Percentiles rank a stretch among this genome's conserved stretches.
Evolutionary conservation across 2,797 vertebrate genomes (phyloP).

Genomic region (Apogon talboti): DNA sequence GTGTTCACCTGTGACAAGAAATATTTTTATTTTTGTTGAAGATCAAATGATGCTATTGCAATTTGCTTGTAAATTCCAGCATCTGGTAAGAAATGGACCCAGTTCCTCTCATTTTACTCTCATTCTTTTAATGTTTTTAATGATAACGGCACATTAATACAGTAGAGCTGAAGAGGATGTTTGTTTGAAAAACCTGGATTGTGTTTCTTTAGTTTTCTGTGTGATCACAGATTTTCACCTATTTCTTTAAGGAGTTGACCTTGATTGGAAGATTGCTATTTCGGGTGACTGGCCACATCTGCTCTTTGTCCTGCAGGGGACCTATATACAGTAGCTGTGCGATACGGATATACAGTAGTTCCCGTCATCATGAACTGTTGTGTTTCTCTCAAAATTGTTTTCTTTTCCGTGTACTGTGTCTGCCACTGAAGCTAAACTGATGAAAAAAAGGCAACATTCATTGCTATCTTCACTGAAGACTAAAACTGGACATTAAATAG

Average conservation of each 20-base stretch:
- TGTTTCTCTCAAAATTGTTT: neutral
- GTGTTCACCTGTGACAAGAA: neutral
- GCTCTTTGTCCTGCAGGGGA: conserved; percentile 41
- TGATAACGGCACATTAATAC: neutral
- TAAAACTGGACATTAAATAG: conserved; percentile 58
- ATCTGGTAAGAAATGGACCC: conserved; percentile 31
- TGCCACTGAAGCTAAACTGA: conserved; percentile 22
- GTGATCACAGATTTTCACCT: conserved; percentile 17
- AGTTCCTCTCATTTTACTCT: conserved; percentile 6
- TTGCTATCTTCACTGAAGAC: conserved; percentile 51
- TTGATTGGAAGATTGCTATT: conserved; percentile 54
- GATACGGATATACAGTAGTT: conserved; percentile 8
- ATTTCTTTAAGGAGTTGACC: conserved; percentile 53
- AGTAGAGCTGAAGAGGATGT: neutral
- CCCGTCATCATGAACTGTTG: no score
- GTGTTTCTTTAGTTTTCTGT: neutral
- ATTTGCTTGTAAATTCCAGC: neutral
- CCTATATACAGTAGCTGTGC: conserved; percentile 17
- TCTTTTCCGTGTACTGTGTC: conserved; percentile 1
- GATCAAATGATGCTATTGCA: conserved; percentile 3
- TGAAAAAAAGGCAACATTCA: conserved; percentile 10
- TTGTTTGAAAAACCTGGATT: neutral
- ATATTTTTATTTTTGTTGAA: conserved; percentile 31
- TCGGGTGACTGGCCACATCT: conserved; percentile 25
- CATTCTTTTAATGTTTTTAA: neutral